Base-by-base conservation (phyloP, 2,888 invertebrate genomes). In the Podotricha telesiphe region DNA sequence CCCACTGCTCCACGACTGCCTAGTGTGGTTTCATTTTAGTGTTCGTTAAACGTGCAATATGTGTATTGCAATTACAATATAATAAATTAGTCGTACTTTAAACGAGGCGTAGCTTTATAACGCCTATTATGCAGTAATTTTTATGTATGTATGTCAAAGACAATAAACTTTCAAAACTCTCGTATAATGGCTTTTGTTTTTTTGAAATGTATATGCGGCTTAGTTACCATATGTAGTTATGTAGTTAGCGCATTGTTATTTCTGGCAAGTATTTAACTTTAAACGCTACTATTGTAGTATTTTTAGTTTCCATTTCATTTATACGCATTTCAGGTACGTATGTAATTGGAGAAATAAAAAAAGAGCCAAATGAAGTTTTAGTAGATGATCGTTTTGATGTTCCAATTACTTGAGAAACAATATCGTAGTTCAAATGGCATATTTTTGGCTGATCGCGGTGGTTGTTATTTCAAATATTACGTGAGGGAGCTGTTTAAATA, bases 121-220 rank as follows among this genome's bases (percentile, higher is more conserved):
- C 50, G 63, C 51, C 75, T 78, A 72, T 73, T 76, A 72, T 63
- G 58, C 61, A 62, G 67, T 74, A 67, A 75, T 78, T 78, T 78
- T 58, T 70, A 80, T 82, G 83, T 74, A 85, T 78, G 72, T 83
- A 68, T 85, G 83, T 81, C 83, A 83, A 78, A 83, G 71, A 83
- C 84, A 84, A 85, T 81, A 69, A 79, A 79, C 82, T 85, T 85
- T 86, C 81, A 78, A 82, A 79, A 79, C 75, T 76, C 70, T 58
- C 58, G 51, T 51, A 66, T 67, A 64, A 42, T 61, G 40, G 48
- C 63, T 69, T 69, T 69, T 71, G 66, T 71, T 64, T 68, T n/a
- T 22, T 66, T 71, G 42, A 63, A 71, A 66, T 55, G 59, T 53
- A 68, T 56, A 28, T 55, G 59, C 53, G 42, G 62, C 37, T 67